A percentile compares a stretch with the other conserved stretches of the same genome.
These are phyloP conservation scores for Drosophila mimetica DNA, from an alignment of 2,888 invertebrate genomes.

Conservation along the genomic window DNA sequence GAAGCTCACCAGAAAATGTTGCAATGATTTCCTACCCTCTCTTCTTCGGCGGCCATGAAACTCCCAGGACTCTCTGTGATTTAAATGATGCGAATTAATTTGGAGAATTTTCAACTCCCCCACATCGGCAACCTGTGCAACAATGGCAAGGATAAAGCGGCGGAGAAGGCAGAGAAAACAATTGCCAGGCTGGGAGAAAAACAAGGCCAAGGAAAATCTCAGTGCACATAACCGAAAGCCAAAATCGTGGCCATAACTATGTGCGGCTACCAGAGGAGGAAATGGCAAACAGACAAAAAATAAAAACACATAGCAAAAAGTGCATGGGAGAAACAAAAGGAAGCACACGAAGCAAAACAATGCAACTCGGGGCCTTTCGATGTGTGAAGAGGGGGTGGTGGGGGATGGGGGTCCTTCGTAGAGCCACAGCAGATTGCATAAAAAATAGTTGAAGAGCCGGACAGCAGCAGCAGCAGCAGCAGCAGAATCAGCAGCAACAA, in stretches of 20 bases:
- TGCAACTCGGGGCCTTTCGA: constrained; percentile 34
- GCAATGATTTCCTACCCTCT: neutral
- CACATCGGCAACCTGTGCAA: constrained; percentile 22
- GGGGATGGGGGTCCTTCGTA: constrained; percentile 5
- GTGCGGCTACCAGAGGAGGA: constrained; percentile 67
- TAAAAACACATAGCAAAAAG: constrained; percentile 40
- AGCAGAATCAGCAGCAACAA: constrained; percentile 10
- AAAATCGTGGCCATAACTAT: constrained; percentile 80
- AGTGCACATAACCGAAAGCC: constrained; percentile 67
- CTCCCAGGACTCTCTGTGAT: constrained; percentile 49
- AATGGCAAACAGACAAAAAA: constrained; percentile 60
- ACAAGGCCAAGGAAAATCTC: constrained; percentile 59
- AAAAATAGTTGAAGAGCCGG: constrained; percentile 67
- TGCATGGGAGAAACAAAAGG: constrained; percentile 38
- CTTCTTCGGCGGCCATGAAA: neutral
- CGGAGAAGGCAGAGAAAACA: constrained; percentile 18
- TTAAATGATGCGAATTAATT: constrained; percentile 82
- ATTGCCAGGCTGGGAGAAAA: constrained; percentile 26
- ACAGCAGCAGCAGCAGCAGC: constrained; percentile 32
- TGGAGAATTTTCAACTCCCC: constrained; percentile 54
- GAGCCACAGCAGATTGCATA: constrained; percentile 66
- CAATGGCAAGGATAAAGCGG: constrained; percentile 25
- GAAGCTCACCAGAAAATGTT: constrained; percentile 2
- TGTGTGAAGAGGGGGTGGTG: constrained; percentile 17
- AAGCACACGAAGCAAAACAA: constrained; percentile 34